Conservation (phyloP, 2,113 vertebrate species). For the Ictidomys tridecemlineatus region DNA sequence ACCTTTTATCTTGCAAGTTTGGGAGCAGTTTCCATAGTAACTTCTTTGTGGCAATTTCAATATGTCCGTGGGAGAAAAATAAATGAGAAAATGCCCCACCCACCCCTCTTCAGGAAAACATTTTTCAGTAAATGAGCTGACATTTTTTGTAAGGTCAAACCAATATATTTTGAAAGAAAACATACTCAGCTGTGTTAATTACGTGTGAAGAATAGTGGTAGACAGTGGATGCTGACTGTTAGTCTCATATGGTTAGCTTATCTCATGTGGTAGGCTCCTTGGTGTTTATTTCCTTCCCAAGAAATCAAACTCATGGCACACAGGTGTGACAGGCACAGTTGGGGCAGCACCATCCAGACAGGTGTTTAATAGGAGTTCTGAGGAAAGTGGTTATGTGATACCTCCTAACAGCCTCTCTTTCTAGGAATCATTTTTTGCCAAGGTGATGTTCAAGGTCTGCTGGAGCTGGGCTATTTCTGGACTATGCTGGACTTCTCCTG, state of each 20-base stretch:
- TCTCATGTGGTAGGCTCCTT: not conserved
- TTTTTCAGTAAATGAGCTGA: conserved; percentile 47
- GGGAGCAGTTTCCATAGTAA: conserved; percentile 70
- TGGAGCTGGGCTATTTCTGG: not conserved
- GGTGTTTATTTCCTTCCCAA: not conserved
- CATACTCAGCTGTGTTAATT: conserved; percentile 24
- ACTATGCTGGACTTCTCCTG: not conserved
- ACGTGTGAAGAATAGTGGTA: not conserved
- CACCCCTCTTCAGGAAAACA: conserved; percentile 41
- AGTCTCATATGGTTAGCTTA: not conserved
- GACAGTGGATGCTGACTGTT: not conserved
- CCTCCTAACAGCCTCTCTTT: not conserved
- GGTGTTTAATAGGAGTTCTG: not conserved
- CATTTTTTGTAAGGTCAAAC: conserved; percentile 23
- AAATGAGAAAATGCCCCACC: conserved; percentile 42
- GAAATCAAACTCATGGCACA: not conserved
- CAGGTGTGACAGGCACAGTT: not conserved
- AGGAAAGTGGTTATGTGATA: not conserved
- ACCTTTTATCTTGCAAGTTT: conserved; percentile 54
- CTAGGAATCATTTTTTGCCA: not conserved
- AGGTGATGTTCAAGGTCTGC: not conserved
- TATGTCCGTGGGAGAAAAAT: conserved; percentile 67
- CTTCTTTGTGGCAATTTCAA: conserved; percentile 67
- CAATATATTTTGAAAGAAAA: conserved; percentile 41
- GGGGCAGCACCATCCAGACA: not conserved